Percentiles rank a stretch among this genome's conserved stretches.
Conservation (phyloP, 2,797 vertebrate genomes). For the Thamnophis elegans region DNA sequence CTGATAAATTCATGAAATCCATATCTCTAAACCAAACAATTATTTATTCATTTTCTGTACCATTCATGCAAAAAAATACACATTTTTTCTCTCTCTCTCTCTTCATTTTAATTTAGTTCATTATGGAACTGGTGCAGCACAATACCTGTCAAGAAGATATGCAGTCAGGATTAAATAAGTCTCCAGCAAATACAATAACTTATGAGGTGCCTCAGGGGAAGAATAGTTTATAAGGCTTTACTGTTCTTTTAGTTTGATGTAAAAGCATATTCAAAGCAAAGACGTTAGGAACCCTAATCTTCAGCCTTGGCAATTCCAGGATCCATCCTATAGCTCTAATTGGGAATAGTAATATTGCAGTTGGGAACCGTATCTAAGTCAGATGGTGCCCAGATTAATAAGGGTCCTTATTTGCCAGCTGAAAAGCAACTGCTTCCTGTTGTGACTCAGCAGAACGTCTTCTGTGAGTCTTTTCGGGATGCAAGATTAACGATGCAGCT, state of each 20-base stretch:
- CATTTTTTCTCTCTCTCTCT: background rate
- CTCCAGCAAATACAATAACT: background rate
- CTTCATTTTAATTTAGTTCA: background rate
- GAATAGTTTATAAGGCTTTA: background rate
- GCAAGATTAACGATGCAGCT: too few relatives aligned
- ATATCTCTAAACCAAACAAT: background rate
- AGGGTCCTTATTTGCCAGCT: background rate
- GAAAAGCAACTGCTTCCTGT: background rate
- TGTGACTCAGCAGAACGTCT: too few relatives aligned
- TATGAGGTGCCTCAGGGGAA: background rate
- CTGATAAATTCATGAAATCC: background rate
- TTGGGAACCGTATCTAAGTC: background rate
- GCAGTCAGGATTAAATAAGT: background rate
- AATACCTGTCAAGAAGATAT: background rate
- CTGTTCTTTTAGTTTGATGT: background rate
- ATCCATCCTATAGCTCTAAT: background rate
- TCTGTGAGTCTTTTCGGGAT: too few relatives aligned
- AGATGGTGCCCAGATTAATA: background rate
- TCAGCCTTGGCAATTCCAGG: background rate
- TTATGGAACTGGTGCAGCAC: background rate
- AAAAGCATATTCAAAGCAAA: background rate
- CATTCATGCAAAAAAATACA: background rate
- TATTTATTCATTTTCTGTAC: background rate
- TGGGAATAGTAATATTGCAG: background rate
- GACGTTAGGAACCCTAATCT: background rate